Base-by-base conservation (phyloP, 1,140 invertebrate species). In the Cardiocondyla obscurior region DNA sequence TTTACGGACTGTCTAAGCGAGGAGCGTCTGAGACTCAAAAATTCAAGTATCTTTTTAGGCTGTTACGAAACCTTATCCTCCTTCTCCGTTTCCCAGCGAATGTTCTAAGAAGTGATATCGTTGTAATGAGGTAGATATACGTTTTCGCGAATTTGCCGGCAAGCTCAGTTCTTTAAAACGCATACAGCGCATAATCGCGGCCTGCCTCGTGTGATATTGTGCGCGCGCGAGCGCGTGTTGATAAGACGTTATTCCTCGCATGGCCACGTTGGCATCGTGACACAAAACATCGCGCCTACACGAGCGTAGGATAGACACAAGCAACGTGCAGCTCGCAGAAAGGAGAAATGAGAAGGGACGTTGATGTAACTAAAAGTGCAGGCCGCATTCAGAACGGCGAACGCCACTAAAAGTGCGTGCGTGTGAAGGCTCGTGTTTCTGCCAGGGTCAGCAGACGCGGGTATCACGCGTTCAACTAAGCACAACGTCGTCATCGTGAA, bases 321-420 rank as follows among this genome's bases (percentile, higher is more conserved):
- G 3, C 25, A 28, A 42, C 30, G 28, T 36, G 22, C 14, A 28
- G 5, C 10, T 5, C 5, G 16, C 30, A n/a, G 28, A 70, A 83
- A 36, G 36, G 33, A 73, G 70, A 42, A 28, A 81, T 8, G n/a
- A 19, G 55, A 8, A 44, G 16, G 30, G 25, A 73, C 30, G 10
- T 51, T 67, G 39, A 36, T 83, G 14, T 53, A 53, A 67, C 33
- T 53, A 49, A 79, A 79, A 53, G 58, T 51, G 53, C 36, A 73
- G 58, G 36, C 70, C 70, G 22, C 69, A 36, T 58, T 39, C 51
- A n/a, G 58, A 22, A 25, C 33, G 10, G 28, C 53, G 39, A 81
- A 86, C 67, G 64, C 57, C 51, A 58, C 58, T 30, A 83, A 86
- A 88, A 89, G 84, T 84, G 81, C 84, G 81, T 86, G 36, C 84